Base-by-base conservation (phyloP, 2,888 invertebrate species). In the Amphipyra tragopoginis region DNA sequence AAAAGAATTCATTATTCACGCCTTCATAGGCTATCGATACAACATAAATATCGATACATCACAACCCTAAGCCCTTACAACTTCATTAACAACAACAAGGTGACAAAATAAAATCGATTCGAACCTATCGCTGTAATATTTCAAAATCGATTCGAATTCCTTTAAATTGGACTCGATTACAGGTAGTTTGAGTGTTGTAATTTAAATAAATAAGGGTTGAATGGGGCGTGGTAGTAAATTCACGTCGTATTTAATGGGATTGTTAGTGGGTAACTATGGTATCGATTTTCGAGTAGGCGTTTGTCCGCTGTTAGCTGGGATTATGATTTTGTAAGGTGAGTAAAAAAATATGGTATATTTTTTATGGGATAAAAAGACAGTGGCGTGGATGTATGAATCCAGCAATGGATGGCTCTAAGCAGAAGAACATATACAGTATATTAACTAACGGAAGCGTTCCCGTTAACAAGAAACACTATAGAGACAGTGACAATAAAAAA, bases 191-290 rank as follows among this genome's bases (percentile, higher is more conserved):
- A 72, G 82, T 78, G 81, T 82, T 72, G 84, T 86, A 81, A 84
- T 88, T 86, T 85, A 85, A 86, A 85, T 86, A 86, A 88, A 85
- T 85, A 85, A 85, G 85, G 86, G 84, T 77, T 79, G 82, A 68
- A 65, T 66, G 68, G 73, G 68, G 66, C 57, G 63, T 56, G 74
- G 65, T 75, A 79, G 80, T 89, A 89, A 86, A 90, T 90, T 79
- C 65, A 72, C 68, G 86, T 84, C 86, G 66, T 52, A 75, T 84
- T 85, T 90, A 90, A 89, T 87, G 81, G 86, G 60, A 68, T 81
- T 82, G 85, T 86, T 86, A 82, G 83, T 78, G 62, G 29, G 3
- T 42, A 44, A 56, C 53, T 57, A 51, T 47, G 39, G 21, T 15
- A 47, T 54, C 40, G 36, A 48, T 56, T 48, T 55, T 5, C 0